Base-by-base conservation (phyloP, 2,113 vertebrate species). In the Nipponia nippon region DNA sequence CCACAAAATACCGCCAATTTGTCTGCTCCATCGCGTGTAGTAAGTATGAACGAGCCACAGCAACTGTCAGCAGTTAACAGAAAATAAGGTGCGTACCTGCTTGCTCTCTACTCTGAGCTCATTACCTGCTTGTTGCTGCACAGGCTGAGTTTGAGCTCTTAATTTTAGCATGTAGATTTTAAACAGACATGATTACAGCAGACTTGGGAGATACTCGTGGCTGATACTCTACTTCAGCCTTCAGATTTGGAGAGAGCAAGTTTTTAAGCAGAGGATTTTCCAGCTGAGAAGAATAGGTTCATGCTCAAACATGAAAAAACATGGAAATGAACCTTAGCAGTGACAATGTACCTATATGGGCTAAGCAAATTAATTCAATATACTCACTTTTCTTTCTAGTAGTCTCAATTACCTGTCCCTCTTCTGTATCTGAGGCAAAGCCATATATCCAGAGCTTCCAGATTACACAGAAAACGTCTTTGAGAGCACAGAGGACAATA, bases 21-120 rank as follows among this genome's bases (percentile, higher is more conserved):
- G 38, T 59, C 47, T 4, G 2, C 29, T 73, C 49, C 49, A n/a
- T 38, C 9, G 2, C 0, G 0, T 42, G 6, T 1, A 4, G 18
- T 32, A 85, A 63, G 44, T 52, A 25, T 11, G 27, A 86, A 52
- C 0, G 1, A 96, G 36, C 47, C 71, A 53, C 14, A 55, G 26
- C 13, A 90, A 47, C 8, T 75, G 38, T 27, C 50, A 56, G 30
- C 8, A 69, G 44, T 26, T 59, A 42, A 83, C 53, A 59, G 34
- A 65, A 87, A 90, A 80, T 29, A 77, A 72, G 26, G 6, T 69
- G 29, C 12, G 23, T 49, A 27, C 58, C 61, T 32, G 14, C 40
- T 77, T 83, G 22, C 27, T 66, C 53, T 20, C 2, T 30, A 4
- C 21, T 49, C 13, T 11, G 27, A 47, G 23, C 16, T 83, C 38